Conservation (phyloP, 2,797 vertebrate genomes). For the Girardinus metallicus region DNA sequence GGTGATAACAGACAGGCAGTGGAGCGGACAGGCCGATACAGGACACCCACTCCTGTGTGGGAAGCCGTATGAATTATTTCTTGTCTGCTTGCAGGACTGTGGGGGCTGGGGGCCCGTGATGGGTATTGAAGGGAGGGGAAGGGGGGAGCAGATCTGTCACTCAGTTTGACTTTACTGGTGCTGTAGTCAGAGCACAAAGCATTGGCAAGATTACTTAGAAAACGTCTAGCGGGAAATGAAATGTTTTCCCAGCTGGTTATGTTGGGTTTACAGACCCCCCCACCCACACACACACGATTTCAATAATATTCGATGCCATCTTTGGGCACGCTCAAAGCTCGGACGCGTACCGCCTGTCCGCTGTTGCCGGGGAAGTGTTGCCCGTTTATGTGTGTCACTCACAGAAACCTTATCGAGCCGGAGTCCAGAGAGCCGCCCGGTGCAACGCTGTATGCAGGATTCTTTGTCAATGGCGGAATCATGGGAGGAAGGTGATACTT, state of each 20-base stretch:
- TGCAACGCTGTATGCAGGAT: constrained; percentile 64
- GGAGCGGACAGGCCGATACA: constrained; percentile 85
- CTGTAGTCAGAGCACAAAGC: constrained; percentile 18
- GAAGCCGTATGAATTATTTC: constrained; percentile 93
- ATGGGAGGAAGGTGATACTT: constrained; percentile 78
- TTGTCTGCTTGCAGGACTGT: constrained; percentile 79
- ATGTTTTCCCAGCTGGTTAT: background rate
- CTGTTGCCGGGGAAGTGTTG: constrained; percentile 34
- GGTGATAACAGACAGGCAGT: constrained; percentile 89
- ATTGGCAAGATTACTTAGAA: constrained; percentile 18
- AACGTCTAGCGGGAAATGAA: background rate
- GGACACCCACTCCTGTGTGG: constrained; percentile 88
- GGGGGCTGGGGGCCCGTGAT: constrained; percentile 57
- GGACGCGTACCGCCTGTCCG: constrained; percentile 3
- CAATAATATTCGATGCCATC: background rate
- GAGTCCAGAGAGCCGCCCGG: constrained; percentile 46
- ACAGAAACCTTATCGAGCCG: constrained; percentile 66
- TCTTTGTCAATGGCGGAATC: constrained; percentile 79
- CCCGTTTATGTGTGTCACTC: constrained; percentile 43
- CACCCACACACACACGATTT: background rate
- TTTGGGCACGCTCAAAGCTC: constrained; percentile 2
- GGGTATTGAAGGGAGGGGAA: constrained; percentile 25
- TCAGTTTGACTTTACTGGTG: constrained; percentile 55
- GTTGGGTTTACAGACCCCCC: background rate
- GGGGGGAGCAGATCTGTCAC: constrained; percentile 54